Evolutionary conservation across 2,113 vertebrate species (phyloP).

Genomic region (Pycnonotus jocosus): DNA sequence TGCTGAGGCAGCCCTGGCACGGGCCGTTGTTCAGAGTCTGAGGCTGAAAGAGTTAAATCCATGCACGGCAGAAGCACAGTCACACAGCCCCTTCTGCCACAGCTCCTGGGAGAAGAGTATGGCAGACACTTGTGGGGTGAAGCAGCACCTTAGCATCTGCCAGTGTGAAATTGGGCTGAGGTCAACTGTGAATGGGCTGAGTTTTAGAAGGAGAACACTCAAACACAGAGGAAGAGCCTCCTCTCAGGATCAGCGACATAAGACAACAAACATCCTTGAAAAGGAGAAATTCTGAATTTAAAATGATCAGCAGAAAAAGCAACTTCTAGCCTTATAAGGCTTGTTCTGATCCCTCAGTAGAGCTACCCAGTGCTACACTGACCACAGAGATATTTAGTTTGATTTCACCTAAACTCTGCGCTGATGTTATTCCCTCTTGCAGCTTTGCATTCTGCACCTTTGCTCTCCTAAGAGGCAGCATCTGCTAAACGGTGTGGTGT

Average conservation of each 20-base stretch:
- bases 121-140: rapidly evolving
- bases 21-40: background rate
- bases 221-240: background rate
- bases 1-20: background rate
- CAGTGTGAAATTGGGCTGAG: background rate
- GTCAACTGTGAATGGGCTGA: background rate
- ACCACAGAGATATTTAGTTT: too few species aligned
- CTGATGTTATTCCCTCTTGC: background rate
- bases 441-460: background rate
- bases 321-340: background rate
- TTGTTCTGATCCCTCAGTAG: background rate
- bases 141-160: background rate
- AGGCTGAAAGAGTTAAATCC: background rate
- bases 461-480: background rate
- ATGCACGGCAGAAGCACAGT: rapidly evolving
- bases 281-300: background rate
- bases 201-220: background rate
- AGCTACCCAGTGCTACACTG: rapidly evolving
- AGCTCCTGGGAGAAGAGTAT: background rate
- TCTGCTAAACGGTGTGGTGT: background rate
- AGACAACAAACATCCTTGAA: background rate
- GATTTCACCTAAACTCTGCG: background rate
- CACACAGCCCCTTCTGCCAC: background rate
- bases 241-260: rapidly evolving
- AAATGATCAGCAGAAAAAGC: background rate